Percentiles rank a stretch among this genome's conserved stretches.
Conservation (phyloP, 2,888 invertebrate species). For the Aspidiotus rigidus region DNA sequence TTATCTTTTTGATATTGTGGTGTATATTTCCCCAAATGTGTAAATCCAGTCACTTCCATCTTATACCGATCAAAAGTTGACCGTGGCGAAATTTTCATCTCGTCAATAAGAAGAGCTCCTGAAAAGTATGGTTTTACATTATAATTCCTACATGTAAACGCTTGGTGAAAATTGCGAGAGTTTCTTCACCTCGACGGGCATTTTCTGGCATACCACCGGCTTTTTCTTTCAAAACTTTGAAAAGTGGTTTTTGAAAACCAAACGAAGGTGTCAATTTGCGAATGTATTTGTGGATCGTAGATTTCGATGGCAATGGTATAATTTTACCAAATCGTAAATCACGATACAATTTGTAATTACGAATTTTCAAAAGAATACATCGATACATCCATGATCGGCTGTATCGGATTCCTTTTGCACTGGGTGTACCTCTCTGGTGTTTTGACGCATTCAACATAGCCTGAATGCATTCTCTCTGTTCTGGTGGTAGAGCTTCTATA, state of each 20-base stretch:
- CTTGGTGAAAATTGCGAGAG: too few species aligned
- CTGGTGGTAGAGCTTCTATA: neutral
- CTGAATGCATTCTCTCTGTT: neutral
- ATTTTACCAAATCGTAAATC: neutral
- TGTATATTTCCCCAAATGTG: slow-evolving; percentile 16
- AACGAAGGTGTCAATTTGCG: neutral
- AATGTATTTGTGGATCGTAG: neutral
- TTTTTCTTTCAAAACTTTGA: neutral
- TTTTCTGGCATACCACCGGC: neutral
- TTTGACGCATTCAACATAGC: neutral
- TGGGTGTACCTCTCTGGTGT: too few species aligned
- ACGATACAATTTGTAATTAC: neutral
- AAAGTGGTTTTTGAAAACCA: neutral
- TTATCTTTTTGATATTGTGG: slow-evolving; percentile 1
- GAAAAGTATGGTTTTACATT: too few species aligned
- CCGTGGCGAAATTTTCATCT: slow-evolving; percentile 26
- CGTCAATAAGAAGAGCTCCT: neutral
- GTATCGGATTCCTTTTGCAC: too few species aligned
- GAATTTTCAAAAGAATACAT: neutral
- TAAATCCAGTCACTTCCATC: slow-evolving; percentile 6
- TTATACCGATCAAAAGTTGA: slow-evolving; percentile 7
- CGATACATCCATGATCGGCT: neutral
- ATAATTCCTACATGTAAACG: too few species aligned
- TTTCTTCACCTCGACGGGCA: neutral
- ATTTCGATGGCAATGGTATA: neutral